These are phyloP conservation scores for Oreochromis niloticus DNA, from an alignment of 2,113 vertebrate genomes.

Conservation along the genomic window DNA sequence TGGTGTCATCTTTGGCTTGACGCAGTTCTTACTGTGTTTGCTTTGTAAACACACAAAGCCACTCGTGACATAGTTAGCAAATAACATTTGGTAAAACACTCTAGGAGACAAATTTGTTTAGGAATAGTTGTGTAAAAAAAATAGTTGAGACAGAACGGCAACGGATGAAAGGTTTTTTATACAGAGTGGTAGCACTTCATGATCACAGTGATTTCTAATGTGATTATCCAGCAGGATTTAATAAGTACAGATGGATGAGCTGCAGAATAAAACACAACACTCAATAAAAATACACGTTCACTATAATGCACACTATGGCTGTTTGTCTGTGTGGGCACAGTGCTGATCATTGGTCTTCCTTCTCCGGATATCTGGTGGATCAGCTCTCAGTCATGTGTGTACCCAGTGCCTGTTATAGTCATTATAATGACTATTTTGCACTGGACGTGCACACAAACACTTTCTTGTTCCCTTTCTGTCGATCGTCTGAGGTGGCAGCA, in stretches of 20 bases:
- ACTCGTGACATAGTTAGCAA: neutral
- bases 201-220: neutral
- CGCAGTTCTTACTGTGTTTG: neutral
- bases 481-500: slow-evolving; percentile 1
- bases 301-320: neutral
- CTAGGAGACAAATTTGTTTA: neutral
- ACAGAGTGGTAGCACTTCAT: neutral
- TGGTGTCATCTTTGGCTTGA: neutral
- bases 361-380: neutral
- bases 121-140: neutral
- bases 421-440: slow-evolving; percentile 12
- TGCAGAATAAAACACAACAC: neutral
- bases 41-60: neutral
- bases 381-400: neutral
- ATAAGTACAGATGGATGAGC: neutral
- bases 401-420: neutral
- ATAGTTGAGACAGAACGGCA: neutral
- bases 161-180: neutral
- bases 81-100: neutral
- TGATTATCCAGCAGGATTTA: neutral
- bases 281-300: neutral
- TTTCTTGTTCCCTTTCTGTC: neutral
- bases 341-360: neutral
- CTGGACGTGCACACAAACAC: neutral
- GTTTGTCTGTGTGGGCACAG: neutral